Conservation (phyloP, 2,888 invertebrate genomes). For the Nymphalis c-album region DNA sequence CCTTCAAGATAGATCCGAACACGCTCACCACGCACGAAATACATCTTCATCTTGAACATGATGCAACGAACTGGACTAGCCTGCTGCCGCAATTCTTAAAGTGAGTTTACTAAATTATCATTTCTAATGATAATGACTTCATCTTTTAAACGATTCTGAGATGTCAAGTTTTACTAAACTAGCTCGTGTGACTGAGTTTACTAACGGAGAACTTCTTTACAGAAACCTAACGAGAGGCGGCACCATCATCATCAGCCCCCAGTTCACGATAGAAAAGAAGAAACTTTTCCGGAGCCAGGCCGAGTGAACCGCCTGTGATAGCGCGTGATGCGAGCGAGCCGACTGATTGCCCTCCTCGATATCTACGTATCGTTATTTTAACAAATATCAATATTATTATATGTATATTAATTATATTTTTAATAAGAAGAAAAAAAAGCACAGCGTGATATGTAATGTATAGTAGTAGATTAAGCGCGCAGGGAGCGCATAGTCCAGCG, state of each 20-base stretch:
- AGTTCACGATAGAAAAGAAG: slow-evolving; percentile 94
- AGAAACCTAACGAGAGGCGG: slow-evolving; percentile 93
- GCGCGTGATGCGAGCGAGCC: slow-evolving; percentile 69
- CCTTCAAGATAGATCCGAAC: slow-evolving; percentile 91
- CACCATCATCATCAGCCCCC: slow-evolving; percentile 93
- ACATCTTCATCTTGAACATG: slow-evolving; percentile 92
- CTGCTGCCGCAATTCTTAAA: slow-evolving; percentile 94
- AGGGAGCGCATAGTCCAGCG: slow-evolving; percentile 54
- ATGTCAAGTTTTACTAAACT: not conserved
- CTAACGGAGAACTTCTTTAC: slow-evolving; percentile 48
- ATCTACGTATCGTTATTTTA: slow-evolving; percentile 79
- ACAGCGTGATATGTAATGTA: slow-evolving; percentile 82
- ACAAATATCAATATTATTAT: slow-evolving; percentile 81
- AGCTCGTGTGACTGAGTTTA: not conserved
- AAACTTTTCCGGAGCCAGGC: slow-evolving; percentile 91
- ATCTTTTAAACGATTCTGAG: not conserved
- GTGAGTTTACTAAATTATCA: slow-evolving; percentile 80
- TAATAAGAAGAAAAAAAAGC: slow-evolving; percentile 79
- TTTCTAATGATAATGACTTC: not conserved
- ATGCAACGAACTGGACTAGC: slow-evolving; percentile 92
- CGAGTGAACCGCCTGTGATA: slow-evolving; percentile 63
- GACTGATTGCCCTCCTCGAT: slow-evolving; percentile 79
- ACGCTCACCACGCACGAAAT: slow-evolving; percentile 95
- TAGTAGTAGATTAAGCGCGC: slow-evolving; percentile 73
- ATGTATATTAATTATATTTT: slow-evolving; percentile 79